Percentiles rank a stretch among this genome's conserved stretches.
Evolutionary conservation across 2,888 invertebrate genomes (phyloP).

Genomic region (Macrosiphum euphorbiae): DNA sequence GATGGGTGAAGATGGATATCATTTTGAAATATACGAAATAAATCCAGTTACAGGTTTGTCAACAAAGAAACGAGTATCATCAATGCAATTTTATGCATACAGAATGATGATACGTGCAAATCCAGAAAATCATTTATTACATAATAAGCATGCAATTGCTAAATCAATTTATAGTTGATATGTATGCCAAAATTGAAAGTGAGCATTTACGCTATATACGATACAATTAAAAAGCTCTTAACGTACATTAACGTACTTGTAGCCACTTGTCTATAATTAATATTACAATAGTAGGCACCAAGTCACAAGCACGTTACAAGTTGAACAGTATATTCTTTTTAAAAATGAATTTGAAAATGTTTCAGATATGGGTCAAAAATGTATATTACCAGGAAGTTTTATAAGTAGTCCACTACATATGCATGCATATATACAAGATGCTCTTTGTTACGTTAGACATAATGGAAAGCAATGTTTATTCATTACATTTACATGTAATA

Average conservation of each 20-base stretch:
- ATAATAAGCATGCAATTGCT: constrained; percentile 49
- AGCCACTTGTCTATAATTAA: too few relatives aligned
- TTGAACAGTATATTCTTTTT: constrained; percentile 61
- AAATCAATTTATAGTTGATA: constrained; percentile 45
- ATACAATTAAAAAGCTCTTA: neutral
- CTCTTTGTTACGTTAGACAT: neutral
- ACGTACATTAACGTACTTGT: too few relatives aligned
- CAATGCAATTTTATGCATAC: constrained; percentile 53
- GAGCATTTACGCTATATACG: neutral
- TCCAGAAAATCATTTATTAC: constrained; percentile 50
- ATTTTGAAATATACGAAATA: neutral
- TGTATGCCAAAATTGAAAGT: constrained; percentile 69
- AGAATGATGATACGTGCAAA: constrained; percentile 61
- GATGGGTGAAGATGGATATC: constrained; percentile 45
- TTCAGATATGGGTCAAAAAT: constrained; percentile 67
- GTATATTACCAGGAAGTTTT: constrained; percentile 67
- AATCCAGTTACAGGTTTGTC: neutral
- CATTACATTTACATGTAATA: too few relatives aligned
- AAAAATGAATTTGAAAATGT: constrained; percentile 67
- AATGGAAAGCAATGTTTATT: too few relatives aligned
- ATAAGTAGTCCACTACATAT: constrained; percentile 68
- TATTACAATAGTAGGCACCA: too few relatives aligned
- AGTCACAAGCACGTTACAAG: too few relatives aligned
- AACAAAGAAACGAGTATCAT: constrained; percentile 60
- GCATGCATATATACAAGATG: constrained; percentile 68